Evolutionary conservation across 2,797 vertebrate species (phyloP).

Genomic region (Sebastes wilsoni): DNA sequence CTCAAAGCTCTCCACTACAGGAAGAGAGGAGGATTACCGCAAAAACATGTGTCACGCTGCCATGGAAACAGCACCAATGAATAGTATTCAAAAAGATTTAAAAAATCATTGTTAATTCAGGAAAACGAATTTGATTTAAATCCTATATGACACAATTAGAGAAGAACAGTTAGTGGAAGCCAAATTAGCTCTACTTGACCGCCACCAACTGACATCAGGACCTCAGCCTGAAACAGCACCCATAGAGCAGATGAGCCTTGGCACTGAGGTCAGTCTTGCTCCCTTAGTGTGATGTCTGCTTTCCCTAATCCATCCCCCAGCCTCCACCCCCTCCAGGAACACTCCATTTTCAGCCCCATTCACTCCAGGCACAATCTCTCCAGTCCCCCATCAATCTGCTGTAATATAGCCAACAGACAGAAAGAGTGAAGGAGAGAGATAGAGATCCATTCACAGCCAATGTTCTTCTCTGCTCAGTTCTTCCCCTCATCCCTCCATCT

Average conservation of each 20-base stretch:
- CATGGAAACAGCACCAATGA: constrained; percentile 74
- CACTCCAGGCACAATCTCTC: constrained; percentile 57
- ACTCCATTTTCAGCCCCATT: constrained; percentile 64
- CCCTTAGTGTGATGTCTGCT: constrained; percentile 26
- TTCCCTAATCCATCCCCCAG: constrained; percentile 6
- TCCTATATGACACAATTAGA: neutral
- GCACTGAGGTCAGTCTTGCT: constrained; percentile 52
- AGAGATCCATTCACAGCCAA: constrained; percentile 61
- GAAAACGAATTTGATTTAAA: constrained; percentile 41
- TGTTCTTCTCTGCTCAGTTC: constrained; percentile 47
- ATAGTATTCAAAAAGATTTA: constrained; percentile 50
- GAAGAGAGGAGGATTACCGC: constrained; percentile 67
- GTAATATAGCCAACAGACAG: constrained; percentile 56
- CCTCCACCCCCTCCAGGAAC: constrained; percentile 2
- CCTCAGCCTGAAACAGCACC: constrained; percentile 24
- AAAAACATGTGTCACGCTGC: constrained; percentile 77
- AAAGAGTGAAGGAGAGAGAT: constrained; percentile 33
- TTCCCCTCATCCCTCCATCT: constrained; percentile 62
- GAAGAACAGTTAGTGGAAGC: neutral
- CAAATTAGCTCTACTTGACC: constrained; percentile 23
- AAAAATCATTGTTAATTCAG: constrained; percentile 43
- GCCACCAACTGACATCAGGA: constrained; percentile 20
- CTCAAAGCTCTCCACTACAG: constrained; percentile 57
- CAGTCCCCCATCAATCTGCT: constrained; percentile 59
- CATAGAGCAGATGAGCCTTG: constrained; percentile 31